phyloP scores from a whole-genome alignment of 2,797 vertebrate species.

The Novumbra hubbsi region DNA sequence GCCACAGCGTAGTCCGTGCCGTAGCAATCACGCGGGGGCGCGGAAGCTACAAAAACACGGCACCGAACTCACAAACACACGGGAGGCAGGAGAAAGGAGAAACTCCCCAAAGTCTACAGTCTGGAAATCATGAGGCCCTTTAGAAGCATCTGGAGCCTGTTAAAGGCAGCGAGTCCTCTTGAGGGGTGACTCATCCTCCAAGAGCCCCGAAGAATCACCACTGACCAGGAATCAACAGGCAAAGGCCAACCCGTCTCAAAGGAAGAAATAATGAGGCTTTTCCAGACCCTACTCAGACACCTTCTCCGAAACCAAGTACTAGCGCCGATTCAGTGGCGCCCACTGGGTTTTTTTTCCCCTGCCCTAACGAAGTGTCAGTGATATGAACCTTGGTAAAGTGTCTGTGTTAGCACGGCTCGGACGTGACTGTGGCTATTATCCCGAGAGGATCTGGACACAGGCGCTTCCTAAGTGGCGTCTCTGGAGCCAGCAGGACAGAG shows the following conservation, averaged over 20 bases:
- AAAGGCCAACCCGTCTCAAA: slow-evolving; percentile 38
- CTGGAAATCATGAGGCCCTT: slow-evolving; percentile 28
- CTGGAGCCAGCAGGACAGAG: background rate
- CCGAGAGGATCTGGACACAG: no score
- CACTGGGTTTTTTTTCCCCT: no score
- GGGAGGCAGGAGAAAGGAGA: slow-evolving; percentile 36
- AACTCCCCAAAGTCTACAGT: slow-evolving; percentile 9
- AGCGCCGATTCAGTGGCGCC: no score
- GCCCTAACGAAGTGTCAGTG: no score
- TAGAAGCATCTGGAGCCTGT: slow-evolving; percentile 41
- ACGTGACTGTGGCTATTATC: no score
- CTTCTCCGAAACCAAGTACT: background rate
- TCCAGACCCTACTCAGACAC: background rate
- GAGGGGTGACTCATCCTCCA: slow-evolving; percentile 18
- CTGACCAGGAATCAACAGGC: slow-evolving; percentile 2
- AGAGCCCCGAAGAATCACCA: slow-evolving; percentile 12
- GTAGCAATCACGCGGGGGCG: slow-evolving; percentile 26
- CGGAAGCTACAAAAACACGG: background rate
- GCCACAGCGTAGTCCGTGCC: slow-evolving; percentile 40
- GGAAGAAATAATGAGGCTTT: slow-evolving; percentile 39
- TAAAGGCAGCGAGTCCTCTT: background rate
- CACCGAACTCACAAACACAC: background rate
- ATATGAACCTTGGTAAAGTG: no score
- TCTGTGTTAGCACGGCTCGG: no score
- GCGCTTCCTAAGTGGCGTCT: no score